A percentile compares a stretch with the other conserved stretches of the same genome.
Evolutionary conservation across 2,797 vertebrate species (phyloP).

Genomic region (Pangasius mekongensis): DNA sequence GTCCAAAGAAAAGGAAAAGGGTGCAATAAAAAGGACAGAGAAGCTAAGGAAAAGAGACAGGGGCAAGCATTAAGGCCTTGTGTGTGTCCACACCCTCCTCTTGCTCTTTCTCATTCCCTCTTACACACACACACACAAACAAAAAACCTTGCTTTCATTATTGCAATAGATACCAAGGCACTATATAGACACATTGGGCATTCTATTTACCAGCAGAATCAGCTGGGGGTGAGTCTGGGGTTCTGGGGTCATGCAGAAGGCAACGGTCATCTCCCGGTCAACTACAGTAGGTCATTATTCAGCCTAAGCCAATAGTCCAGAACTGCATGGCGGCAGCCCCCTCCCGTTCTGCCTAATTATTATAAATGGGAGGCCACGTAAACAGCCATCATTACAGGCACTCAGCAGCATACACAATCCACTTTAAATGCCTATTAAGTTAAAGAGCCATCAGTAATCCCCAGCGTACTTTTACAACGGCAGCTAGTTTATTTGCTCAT

Average conservation of each 20-base stretch:
- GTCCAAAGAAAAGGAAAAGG: conserved; percentile 70
- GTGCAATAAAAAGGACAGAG: conserved; percentile 78
- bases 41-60: conserved; percentile 73
- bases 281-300: conserved; percentile 95
- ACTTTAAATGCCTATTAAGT: conserved; percentile 88
- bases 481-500: conserved; percentile 77
- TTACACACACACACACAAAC: conserved; percentile 55
- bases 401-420: conserved; percentile 85
- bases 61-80: conserved; percentile 74
- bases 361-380: conserved; percentile 91
- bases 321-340: conserved; percentile 77
- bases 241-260: conserved; percentile 91
- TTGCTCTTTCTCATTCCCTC: conserved; percentile 59
- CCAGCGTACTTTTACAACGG: conserved; percentile 73
- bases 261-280: conserved; percentile 98
- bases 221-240: conserved; percentile 82
- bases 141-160: conserved; percentile 76
- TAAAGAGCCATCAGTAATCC: conserved; percentile 83
- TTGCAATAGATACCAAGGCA: conserved; percentile 78
- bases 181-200: conserved; percentile 78
- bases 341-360: conserved; percentile 96
- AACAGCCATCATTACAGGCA: conserved; percentile 87
- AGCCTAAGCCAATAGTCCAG: conserved; percentile 92
- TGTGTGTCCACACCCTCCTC: conserved; percentile 62
- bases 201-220: conserved; percentile 81